Base-by-base conservation (phyloP, 2,888 invertebrate species). In the Ypsolopha scabrella region DNA sequence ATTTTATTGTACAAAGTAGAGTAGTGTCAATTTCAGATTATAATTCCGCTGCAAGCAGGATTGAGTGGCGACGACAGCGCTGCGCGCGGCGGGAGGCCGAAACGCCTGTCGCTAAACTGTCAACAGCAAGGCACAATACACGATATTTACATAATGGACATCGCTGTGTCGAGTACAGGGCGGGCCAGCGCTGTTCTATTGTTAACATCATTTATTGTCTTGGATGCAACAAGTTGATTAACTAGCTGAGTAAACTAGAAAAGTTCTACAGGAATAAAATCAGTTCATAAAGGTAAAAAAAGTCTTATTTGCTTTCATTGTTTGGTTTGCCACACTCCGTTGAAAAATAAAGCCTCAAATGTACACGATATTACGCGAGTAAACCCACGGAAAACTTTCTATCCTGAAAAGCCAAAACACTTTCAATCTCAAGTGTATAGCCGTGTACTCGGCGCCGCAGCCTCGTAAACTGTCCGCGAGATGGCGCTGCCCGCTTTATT, bases 401-500 rank as follows among this genome's bases (percentile, higher is more conserved):
- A 24, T 24, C 24, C 24, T 24, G n/a, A n/a, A n/a, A n/a, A n/a
- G 24, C 24, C 24, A 24, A 24, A 24, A 24, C 24, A 24, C 24
- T 24, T 24, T 24, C 24, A 24, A 24, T 3, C 24, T 24, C 24
- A 24, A 24, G 24, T 24, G 24, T 24, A 24, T 24, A 24, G 2
- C 4, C 13, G 39, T 33, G 35, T 9, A 11, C 34, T 37, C 66
- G 73, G 70, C 75, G 73, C 72, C 73, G 55, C 52, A 54, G 54
- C 63, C 70, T 72, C 74, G 65, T 82, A 79, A 81, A 78, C 66
- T 65, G 68, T 55, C 73, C 75, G 66, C 67, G 61, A 80, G 81
- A 83, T 82, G 76, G 80, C 75, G 71, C 58, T 76, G 75, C 64
- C 66, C 68, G 72, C 72, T 80, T 82, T 76, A 83, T 75, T 71